Conservation (phyloP, 1,140 invertebrate species). For the Eurytemora carolleeae region DNA sequence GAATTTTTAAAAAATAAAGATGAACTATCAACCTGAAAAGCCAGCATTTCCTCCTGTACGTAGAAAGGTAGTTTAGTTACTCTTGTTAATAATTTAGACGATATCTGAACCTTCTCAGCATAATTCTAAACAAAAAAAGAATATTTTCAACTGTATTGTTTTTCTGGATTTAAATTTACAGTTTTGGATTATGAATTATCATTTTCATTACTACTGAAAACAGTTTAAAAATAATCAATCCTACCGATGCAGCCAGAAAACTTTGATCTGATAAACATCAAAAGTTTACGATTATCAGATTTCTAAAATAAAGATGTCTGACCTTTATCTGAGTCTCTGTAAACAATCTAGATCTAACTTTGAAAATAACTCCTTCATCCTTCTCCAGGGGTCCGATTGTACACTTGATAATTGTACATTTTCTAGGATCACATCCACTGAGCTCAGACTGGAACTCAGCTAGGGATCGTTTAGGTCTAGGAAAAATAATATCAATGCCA, state of each 20-base stretch:
- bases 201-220: too few relatives aligned
- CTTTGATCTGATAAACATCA: too few relatives aligned
- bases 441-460: not conserved
- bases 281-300: not conserved
- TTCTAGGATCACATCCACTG: not conserved
- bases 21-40: not conserved
- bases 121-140: slow-evolving; percentile 12
- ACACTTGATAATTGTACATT: slow-evolving; percentile 5
- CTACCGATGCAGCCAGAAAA: too few relatives aligned
- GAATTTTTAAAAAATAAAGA: too few relatives aligned
- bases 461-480: not conserved
- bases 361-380: slow-evolving; percentile 3
- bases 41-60: not conserved
- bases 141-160: too few relatives aligned
- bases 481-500: too few relatives aligned
- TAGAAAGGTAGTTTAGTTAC: not conserved
- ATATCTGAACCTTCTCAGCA: slow-evolving; percentile 1
- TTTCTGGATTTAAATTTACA: too few relatives aligned
- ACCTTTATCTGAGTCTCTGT: slow-evolving; percentile 7
- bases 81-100: slow-evolving; percentile 10
- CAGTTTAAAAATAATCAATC: too few relatives aligned
- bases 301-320: not conserved
- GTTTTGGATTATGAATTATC: too few relatives aligned
- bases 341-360: slow-evolving; percentile 4
- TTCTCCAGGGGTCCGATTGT: slow-evolving; percentile 2